Evolutionary conservation across 2,113 vertebrate species (phyloP).

Genomic region (Okapia johnstoni): DNA sequence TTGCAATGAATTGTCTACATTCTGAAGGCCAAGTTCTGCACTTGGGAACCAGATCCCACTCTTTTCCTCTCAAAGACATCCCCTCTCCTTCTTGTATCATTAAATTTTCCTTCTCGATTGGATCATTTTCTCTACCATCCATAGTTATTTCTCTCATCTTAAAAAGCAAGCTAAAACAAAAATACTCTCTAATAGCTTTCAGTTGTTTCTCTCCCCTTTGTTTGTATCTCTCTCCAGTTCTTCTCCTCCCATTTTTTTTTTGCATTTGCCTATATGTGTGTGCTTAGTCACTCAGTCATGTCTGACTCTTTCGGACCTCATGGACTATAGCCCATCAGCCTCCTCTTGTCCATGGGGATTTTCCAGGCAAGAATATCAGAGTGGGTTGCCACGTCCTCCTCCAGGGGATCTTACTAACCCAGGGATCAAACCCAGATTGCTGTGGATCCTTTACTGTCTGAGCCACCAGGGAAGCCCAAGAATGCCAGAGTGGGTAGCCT

Average conservation of each 20-base stretch:
- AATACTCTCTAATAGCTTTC: not conserved
- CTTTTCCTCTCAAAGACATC: not conserved
- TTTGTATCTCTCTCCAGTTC: not conserved
- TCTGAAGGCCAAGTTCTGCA: not conserved
- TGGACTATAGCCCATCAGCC: not conserved
- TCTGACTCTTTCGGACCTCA: not conserved
- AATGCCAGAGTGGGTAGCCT: not conserved
- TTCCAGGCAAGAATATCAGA: not conserved
- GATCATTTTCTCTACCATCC: not conserved
- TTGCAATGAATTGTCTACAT: not conserved
- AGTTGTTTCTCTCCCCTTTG: not conserved
- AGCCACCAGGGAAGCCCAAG: not conserved
- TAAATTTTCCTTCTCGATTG: not conserved
- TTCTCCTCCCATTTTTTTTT: not conserved
- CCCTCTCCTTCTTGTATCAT: not conserved
- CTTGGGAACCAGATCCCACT: not conserved
- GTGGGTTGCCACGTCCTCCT: not conserved
- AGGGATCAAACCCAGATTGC: not conserved
- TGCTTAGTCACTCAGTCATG: not conserved
- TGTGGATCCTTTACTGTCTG: not conserved
- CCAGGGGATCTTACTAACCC: not conserved
- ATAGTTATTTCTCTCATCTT: not conserved
- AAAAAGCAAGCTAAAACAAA: not conserved
- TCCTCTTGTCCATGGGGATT: not conserved
- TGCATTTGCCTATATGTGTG: not conserved